Evolutionary conservation across 2,888 invertebrate genomes (phyloP).

Genomic region (Siphlonurus alternatus): DNA sequence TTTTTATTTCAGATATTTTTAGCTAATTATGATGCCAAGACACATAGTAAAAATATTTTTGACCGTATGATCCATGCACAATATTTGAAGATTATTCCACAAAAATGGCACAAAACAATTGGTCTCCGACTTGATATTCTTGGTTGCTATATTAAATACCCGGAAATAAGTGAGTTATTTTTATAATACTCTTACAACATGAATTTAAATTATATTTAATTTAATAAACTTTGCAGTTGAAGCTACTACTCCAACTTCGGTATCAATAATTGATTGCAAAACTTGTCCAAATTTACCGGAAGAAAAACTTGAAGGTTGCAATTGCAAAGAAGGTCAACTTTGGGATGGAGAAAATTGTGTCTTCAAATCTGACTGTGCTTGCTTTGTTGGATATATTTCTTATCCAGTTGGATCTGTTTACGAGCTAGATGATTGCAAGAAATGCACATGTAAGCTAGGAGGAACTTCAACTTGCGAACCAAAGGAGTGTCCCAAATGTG

Average conservation of each 20-base stretch:
- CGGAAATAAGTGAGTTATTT: slow-evolving; percentile 24
- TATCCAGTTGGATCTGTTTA: slow-evolving; percentile 53
- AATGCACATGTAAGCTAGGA: slow-evolving; percentile 61
- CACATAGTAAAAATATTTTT: slow-evolving; percentile 45
- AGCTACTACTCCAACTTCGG: slow-evolving; percentile 9
- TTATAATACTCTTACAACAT: neutral
- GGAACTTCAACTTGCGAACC: slow-evolving; percentile 52
- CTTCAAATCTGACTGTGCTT: slow-evolving; percentile 55
- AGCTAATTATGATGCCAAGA: slow-evolving; percentile 53
- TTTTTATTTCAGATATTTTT: neutral
- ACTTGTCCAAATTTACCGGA: slow-evolving; percentile 22
- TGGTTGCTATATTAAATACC: slow-evolving; percentile 61
- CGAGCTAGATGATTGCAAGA: slow-evolving; percentile 53
- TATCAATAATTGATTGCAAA: slow-evolving; percentile 15
- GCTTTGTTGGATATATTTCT: slow-evolving; percentile 48
- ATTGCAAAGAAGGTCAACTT: slow-evolving; percentile 35
- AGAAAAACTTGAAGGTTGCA: slow-evolving; percentile 14
- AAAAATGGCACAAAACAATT: slow-evolving; percentile 53
- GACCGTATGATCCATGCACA: slow-evolving; percentile 52
- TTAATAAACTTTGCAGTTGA: slow-evolving; percentile 1
- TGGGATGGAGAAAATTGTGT: slow-evolving; percentile 65
- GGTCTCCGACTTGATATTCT: slow-evolving; percentile 58
- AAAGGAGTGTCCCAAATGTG: slow-evolving; percentile 44
- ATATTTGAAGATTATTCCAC: slow-evolving; percentile 52
- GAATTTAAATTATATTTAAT: too few species aligned